These are phyloP conservation scores for Mastigias papua DNA, from an alignment of 30 jellyfish, hydroid and myxozoan species.

Conservation along the genomic window DNA sequence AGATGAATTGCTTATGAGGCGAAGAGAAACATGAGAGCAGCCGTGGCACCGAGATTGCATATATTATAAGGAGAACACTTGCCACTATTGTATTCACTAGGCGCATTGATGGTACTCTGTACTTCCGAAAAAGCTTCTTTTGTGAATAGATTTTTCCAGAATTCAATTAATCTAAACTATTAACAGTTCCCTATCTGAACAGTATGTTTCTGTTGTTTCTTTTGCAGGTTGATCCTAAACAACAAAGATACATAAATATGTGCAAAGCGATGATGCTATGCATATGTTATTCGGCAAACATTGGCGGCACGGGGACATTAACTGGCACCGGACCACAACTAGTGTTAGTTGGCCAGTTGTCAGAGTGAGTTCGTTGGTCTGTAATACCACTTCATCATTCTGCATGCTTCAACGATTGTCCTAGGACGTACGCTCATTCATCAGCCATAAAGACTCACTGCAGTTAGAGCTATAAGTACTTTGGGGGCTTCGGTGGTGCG, in stretches of 20 bases:
- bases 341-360: slow-evolving; percentile 95
- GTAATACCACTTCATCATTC: too few relatives aligned
- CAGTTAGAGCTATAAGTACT: too few relatives aligned
- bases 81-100: too few relatives aligned
- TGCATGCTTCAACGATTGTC: background rate
- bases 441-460: background rate
- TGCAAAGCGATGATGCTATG: slow-evolving; percentile 97
- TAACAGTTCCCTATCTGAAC: background rate
- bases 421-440: background rate
- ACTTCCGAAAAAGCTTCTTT: too few relatives aligned
- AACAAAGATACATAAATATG: slow-evolving; percentile 22
- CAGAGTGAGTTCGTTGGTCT: slow-evolving; percentile 71
- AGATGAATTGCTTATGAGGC: too few relatives aligned
- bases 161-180: too few relatives aligned
- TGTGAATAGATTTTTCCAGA: background rate
- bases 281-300: slow-evolving; percentile 95
- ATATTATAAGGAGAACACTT: too few relatives aligned
- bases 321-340: slow-evolving; percentile 99
- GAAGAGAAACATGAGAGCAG: too few relatives aligned
- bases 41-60: too few relatives aligned
- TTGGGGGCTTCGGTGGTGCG: too few relatives aligned
- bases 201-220: background rate
- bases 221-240: slow-evolving; percentile 48
- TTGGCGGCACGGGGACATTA: slow-evolving; percentile 98
- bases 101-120: too few relatives aligned